Conservation (phyloP, 2,113 vertebrate genomes). For the Pachypanchax playfairii region DNA sequence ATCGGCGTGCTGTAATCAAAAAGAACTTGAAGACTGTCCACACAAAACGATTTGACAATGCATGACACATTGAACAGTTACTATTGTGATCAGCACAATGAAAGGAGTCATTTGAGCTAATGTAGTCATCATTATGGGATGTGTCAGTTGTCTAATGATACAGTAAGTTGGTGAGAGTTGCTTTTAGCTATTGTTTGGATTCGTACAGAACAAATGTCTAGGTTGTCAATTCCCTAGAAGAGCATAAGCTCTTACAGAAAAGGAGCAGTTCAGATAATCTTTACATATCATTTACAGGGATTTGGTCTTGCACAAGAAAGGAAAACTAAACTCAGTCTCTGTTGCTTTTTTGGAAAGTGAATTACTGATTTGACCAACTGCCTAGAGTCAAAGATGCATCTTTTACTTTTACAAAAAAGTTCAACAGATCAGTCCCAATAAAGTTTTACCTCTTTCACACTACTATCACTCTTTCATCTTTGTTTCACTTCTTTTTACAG, state of each 20-base stretch:
- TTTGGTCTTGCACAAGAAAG: background rate
- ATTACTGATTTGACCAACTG: too few species aligned
- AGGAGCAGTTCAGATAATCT: slow-evolving; percentile 38
- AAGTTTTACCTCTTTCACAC: too few species aligned
- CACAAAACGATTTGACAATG: slow-evolving; percentile 9
- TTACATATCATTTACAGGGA: slow-evolving; percentile 27
- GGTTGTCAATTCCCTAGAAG: slow-evolving; percentile 17
- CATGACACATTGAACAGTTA: background rate
- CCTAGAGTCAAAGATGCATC: background rate
- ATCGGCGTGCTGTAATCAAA: slow-evolving; percentile 13
- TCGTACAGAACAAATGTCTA: slow-evolving; percentile 28
- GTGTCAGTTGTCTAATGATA: slow-evolving; percentile 2
- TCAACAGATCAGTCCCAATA: background rate
- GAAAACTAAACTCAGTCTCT: background rate
- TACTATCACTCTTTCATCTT: slow-evolving; percentile 6
- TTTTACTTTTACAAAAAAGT: background rate
- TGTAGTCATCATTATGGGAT: background rate
- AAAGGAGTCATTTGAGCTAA: slow-evolving; percentile 13
- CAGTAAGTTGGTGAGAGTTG: background rate
- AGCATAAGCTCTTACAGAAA: too few species aligned
- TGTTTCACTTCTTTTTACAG: background rate
- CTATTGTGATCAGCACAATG: background rate
- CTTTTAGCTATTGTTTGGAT: slow-evolving; percentile 8
- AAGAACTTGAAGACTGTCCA: slow-evolving; percentile 14
- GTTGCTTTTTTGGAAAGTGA: too few species aligned